Percentiles rank a stretch among this genome's conserved stretches.
These are phyloP conservation scores for Candoia aspera DNA, from an alignment of 2,113 vertebrate genomes.

Conservation along the genomic window DNA sequence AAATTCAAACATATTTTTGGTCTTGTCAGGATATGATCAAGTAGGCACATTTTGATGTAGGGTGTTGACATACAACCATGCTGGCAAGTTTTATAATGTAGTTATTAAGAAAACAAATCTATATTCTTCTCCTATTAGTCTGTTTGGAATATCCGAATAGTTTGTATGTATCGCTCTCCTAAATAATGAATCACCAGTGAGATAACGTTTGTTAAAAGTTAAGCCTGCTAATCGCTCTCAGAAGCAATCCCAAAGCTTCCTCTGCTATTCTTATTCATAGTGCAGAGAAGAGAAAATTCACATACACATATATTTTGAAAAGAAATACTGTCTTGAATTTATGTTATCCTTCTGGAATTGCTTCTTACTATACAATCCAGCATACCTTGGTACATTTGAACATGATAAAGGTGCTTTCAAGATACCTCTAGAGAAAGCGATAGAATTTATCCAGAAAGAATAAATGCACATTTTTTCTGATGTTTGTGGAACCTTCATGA, in stretches of 20 bases:
- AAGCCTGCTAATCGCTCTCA: slow-evolving; percentile 41
- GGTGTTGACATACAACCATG: slow-evolving; percentile 52
- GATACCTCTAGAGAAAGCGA: background rate
- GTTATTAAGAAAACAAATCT: slow-evolving; percentile 49
- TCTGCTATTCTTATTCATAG: slow-evolving; percentile 23
- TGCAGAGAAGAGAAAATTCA: slow-evolving; percentile 35
- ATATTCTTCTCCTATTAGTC: slow-evolving; percentile 30
- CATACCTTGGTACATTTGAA: background rate
- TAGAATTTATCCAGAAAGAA: background rate
- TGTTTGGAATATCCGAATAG: background rate
- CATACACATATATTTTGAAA: slow-evolving; percentile 41
- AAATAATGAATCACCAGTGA: slow-evolving; percentile 17
- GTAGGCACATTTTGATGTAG: slow-evolving; percentile 58
- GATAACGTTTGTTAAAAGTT: slow-evolving; percentile 6
- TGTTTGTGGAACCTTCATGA: background rate
- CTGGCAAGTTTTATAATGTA: slow-evolving; percentile 8
- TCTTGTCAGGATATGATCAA: slow-evolving; percentile 68
- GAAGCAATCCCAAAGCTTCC: slow-evolving; percentile 36
- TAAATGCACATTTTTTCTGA: background rate
- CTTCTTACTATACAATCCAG: background rate
- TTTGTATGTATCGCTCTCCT: background rate
- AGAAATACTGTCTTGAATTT: slow-evolving; percentile 50
- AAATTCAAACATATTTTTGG: slow-evolving; percentile 71
- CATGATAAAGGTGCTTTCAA: background rate
- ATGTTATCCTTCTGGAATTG: slow-evolving; percentile 43